Conservation (phyloP, 2,888 invertebrate species). For the Drosophila antonietae region DNA sequence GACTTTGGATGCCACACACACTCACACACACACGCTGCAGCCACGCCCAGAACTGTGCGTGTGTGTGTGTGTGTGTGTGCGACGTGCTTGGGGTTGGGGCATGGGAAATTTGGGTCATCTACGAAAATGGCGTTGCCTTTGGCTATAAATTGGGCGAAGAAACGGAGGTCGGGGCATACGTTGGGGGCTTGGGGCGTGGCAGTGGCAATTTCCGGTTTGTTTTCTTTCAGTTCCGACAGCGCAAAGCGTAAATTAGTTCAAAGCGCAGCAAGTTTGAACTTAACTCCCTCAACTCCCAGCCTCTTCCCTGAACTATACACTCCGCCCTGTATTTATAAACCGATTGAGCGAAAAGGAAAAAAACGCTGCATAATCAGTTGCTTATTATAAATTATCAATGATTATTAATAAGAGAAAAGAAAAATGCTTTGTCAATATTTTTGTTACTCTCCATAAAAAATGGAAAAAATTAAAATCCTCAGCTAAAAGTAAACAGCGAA, state of each 20-base stretch:
- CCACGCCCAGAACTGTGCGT: slow-evolving; percentile 29
- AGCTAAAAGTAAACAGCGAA: slow-evolving; percentile 53
- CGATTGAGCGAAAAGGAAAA: slow-evolving; percentile 41
- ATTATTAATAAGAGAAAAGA: slow-evolving; percentile 47
- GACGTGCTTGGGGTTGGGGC: slow-evolving; percentile 9
- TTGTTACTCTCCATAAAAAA: slow-evolving; percentile 22
- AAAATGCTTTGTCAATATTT: slow-evolving; percentile 67
- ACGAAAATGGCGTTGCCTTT: slow-evolving; percentile 39
- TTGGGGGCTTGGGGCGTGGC: slow-evolving; percentile 45
- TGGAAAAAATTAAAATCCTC: slow-evolving; percentile 15
- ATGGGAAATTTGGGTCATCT: slow-evolving; percentile 53
- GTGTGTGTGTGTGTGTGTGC: slow-evolving; percentile 21
- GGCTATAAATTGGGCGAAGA: slow-evolving; percentile 21
- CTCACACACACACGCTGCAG: slow-evolving; percentile 11
- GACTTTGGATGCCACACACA: slow-evolving; percentile 36
- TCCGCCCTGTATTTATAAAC: background rate
- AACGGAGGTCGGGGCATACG: background rate
- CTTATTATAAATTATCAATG: slow-evolving; percentile 74
- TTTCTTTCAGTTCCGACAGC: slow-evolving; percentile 77
- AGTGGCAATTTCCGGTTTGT: slow-evolving; percentile 79
- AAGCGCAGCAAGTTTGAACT: slow-evolving; percentile 63
- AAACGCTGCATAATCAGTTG: slow-evolving; percentile 63
- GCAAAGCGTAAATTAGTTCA: slow-evolving; percentile 74
- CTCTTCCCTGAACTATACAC: background rate
- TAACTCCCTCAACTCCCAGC: background rate